Conservation (phyloP, 2,888 invertebrate species). For the Laspeyria flexula region DNA sequence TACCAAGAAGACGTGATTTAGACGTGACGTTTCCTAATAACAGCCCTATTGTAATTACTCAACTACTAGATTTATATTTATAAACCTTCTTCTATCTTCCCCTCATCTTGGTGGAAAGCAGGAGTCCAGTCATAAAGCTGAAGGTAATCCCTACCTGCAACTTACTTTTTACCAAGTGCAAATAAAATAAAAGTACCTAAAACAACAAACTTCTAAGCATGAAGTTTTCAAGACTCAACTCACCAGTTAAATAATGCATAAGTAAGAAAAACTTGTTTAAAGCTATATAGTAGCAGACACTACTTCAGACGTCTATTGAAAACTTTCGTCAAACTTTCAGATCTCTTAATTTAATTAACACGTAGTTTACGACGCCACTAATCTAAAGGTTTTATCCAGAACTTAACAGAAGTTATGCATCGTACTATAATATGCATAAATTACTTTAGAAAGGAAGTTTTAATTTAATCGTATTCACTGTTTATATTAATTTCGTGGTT, state of each 20-base stretch:
- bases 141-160: too few relatives aligned
- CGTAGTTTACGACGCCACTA: not conserved
- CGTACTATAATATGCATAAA: conserved; percentile 21
- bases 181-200: too few relatives aligned
- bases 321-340: not conserved
- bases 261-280: not conserved
- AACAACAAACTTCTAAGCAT: too few relatives aligned
- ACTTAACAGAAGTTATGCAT: conserved; percentile 19
- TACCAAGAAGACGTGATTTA: too few relatives aligned
- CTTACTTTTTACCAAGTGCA: too few relatives aligned
- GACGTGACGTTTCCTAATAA: too few relatives aligned
- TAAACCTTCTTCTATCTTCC: too few relatives aligned
- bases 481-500: conserved; percentile 12
- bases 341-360: conserved; percentile 10
- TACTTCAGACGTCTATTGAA: not conserved
- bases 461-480: conserved; percentile 15
- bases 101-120: too few relatives aligned
- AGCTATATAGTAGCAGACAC: not conserved
- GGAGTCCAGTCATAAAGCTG: too few relatives aligned
- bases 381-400: conserved; percentile 3
- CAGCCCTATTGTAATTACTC: too few relatives aligned
- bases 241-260: not conserved
- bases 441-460: conserved; percentile 18
- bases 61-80: too few relatives aligned
- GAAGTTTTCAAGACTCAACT: too few relatives aligned